Conservation (phyloP, 2,888 invertebrate genomes). For the Ditylenchus weischeri region DNA sequence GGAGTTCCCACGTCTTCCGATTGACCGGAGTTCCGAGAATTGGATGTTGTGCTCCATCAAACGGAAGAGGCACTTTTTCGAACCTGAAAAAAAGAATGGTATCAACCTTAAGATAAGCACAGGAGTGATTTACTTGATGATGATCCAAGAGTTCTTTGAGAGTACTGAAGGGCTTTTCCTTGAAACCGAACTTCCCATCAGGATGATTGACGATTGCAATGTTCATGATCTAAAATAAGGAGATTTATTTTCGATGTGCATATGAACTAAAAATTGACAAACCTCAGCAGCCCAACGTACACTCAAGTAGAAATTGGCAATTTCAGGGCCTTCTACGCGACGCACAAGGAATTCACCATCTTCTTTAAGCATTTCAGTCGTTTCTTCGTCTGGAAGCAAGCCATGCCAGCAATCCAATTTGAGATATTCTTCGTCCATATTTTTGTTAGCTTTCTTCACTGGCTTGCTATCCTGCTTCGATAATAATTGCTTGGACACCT, state of each 20-base stretch:
- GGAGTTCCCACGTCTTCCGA: conserved; percentile 35
- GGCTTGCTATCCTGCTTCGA: too few species aligned
- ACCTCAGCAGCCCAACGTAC: conserved; percentile 6
- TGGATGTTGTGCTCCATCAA: background rate
- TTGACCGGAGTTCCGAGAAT: conserved; percentile 19
- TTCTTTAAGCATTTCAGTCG: conserved; percentile 2
- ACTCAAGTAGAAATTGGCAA: conserved; percentile 1
- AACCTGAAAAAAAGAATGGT: background rate
- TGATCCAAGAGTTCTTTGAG: conserved; percentile 11
- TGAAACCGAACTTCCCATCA: background rate
- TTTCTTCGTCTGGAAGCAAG: conserved; percentile 9
- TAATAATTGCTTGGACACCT: too few species aligned
- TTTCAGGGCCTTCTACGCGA: background rate
- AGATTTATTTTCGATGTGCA: background rate
- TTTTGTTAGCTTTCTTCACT: background rate
- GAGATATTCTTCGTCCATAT: conserved; percentile 19
- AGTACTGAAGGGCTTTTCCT: background rate
- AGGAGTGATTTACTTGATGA: background rate
- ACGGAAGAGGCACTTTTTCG: conserved; percentile 3
- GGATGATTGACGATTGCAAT: background rate
- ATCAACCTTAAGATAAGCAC: too few species aligned
- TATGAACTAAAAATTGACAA: background rate
- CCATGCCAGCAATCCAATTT: conserved; percentile 24
- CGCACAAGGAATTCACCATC: conserved; percentile 13
- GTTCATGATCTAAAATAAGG: conserved; percentile 6